phyloP scores from a whole-genome alignment of 1,140 invertebrate genomes.

The Euwallacea similis region DNA sequence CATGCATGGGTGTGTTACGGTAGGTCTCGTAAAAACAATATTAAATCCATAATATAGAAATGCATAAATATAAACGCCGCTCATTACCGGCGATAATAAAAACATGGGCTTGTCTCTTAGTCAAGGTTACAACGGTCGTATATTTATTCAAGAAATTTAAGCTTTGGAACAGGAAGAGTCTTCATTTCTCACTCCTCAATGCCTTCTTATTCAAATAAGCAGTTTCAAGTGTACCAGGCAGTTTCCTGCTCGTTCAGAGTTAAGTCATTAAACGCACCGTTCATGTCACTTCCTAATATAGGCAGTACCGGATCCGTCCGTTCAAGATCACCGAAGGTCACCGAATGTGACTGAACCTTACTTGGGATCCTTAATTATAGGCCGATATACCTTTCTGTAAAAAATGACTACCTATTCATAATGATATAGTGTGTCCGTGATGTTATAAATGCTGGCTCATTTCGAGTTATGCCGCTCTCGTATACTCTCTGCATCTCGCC shows the following conservation, averaged over 20 bases:
- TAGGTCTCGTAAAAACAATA: too few species aligned
- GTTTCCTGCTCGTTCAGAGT: neutral
- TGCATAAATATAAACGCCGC: too few species aligned
- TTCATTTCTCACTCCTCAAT: too few species aligned
- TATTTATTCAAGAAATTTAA: too few species aligned
- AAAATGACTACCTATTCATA: conserved; percentile 31
- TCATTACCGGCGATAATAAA: too few species aligned
- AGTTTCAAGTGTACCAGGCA: too few species aligned
- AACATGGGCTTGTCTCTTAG: too few species aligned
- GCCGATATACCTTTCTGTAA: conserved; percentile 21
- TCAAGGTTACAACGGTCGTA: too few species aligned
- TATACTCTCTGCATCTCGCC: neutral
- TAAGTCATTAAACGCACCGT: conserved; percentile 13
- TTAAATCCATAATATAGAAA: too few species aligned
- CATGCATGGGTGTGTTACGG: too few species aligned
- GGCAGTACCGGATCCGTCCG: conserved; percentile 5
- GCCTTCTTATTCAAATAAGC: too few species aligned
- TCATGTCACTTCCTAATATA: conserved; percentile 28
- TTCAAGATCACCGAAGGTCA: conserved; percentile 30
- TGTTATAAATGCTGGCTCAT: conserved; percentile 17
- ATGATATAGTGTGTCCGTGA: conserved; percentile 25
- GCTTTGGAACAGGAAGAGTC: too few species aligned
- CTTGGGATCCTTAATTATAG: conserved; percentile 31
- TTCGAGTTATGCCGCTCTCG: conserved; percentile 11
- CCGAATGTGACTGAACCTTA: conserved; percentile 29